Base-by-base conservation (phyloP, 2,113 vertebrate species). In the Aspiorhynchus laticeps region DNA sequence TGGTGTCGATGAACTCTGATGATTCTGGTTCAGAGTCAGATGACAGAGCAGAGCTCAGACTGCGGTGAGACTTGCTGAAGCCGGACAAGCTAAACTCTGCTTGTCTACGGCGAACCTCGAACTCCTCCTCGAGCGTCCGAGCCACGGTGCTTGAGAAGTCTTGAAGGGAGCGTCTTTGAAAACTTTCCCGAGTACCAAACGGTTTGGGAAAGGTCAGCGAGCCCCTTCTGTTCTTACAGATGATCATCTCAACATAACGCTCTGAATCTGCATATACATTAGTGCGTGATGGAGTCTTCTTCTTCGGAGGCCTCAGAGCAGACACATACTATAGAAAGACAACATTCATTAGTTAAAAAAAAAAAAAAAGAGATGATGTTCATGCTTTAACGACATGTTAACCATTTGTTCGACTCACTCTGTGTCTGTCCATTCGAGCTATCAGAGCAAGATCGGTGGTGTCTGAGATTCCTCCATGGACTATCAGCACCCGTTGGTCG, bases 401-500 rank as follows among this genome's bases (percentile, higher is more conserved):
- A 46, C 9, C 24, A 7, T 82, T 10, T 21, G 43, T 85, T 81
- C 7, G 19, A 81, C 93, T 93, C 95, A 99, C 97, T 90, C 93
- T 96, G 89, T 96, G 94, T 87, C 98, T 96, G 92, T 96, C 94
- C 80, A 98, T 84, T 91, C 93, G 95, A 88, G 95, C 93, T 59
- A 99, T 91, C 85, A 96, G 15, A 0, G 95, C 87, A 88, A 99
- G 93, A 89, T 99, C 96, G 0, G 96, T 99, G 89, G 69, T 93
- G 85, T 97, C 94, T 2, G 98, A 98, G 88, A 99, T 94, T 11
- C 98, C 98, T 0, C 98, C 98, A 0, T 99, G 98, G 76, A 97
- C 91, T 61, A 99, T 80, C 51, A 99, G 90, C 80, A 99, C 97
- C 90, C 97, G 98, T 90, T 97, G 96, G 67, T 99, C 98, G 17